Conservation (phyloP, 2,888 invertebrate genomes). For the Brachypterus glaber region DNA sequence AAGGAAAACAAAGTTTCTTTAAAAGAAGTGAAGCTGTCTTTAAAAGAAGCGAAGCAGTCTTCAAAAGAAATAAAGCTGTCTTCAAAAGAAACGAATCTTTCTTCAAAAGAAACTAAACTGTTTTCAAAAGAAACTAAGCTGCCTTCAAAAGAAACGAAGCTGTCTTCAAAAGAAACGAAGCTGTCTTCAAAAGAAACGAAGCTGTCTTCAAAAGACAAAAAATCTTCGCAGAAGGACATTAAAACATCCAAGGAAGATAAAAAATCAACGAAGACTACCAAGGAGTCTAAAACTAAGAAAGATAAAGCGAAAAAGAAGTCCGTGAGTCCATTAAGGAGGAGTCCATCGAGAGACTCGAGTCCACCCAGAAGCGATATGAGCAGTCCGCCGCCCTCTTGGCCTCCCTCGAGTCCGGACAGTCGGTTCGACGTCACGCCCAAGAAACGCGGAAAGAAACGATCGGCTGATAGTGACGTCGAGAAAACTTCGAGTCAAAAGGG, state of each 20-base stretch:
- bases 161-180: slow-evolving; percentile 24
- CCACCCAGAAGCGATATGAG: slow-evolving; percentile 29
- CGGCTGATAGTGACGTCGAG: background rate
- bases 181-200: slow-evolving; percentile 14
- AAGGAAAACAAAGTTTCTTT: too few species aligned
- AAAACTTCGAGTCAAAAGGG: slow-evolving; percentile 6
- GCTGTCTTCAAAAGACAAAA: too few species aligned
- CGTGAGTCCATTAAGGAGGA: slow-evolving; percentile 23
- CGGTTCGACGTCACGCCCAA: slow-evolving; percentile 25
- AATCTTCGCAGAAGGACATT: background rate
- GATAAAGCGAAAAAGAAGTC: slow-evolving; percentile 16
- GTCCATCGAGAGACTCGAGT: slow-evolving; percentile 27
- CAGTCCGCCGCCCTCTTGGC: slow-evolving; percentile 36
- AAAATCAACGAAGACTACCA: slow-evolving; percentile 10
- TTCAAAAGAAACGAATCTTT: too few species aligned
- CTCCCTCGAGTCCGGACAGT: slow-evolving; percentile 34
- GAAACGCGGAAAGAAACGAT: slow-evolving; percentile 13
- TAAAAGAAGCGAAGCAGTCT: too few species aligned
- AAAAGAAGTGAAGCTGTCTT: too few species aligned
- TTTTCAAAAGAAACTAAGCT: too few species aligned
- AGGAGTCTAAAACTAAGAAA: slow-evolving; percentile 10
- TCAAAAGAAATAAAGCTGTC: too few species aligned
- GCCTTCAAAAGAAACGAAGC: slow-evolving; percentile 22
- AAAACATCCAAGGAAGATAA: slow-evolving; percentile 7
- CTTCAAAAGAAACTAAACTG: too few species aligned